A percentile compares a stretch with the other conserved stretches of the same genome.
These are phyloP conservation scores for Callithrix jacchus DNA, from an alignment of 2,113 vertebrate species.

Conservation along the genomic window DNA sequence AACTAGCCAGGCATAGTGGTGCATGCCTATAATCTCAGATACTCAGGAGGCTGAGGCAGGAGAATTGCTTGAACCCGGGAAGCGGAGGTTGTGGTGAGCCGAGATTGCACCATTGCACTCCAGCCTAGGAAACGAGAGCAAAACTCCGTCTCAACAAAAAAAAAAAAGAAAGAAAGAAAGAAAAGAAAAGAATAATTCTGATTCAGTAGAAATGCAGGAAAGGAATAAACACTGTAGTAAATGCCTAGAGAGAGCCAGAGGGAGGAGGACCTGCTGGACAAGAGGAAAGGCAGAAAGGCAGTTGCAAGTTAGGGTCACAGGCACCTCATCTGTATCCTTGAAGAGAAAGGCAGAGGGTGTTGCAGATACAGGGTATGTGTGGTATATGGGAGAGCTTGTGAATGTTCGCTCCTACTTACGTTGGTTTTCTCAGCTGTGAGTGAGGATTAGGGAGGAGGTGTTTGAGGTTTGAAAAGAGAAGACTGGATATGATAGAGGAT, in stretches of 20 bases:
- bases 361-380: fast-evolving
- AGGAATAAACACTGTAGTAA: neutral
- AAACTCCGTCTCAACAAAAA: too few relatives aligned
- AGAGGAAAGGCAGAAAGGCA: too few relatives aligned
- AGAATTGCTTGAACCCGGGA: too few relatives aligned
- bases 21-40: too few relatives aligned
- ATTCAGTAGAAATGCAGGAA: neutral
- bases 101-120: too few relatives aligned
- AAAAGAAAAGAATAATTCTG: too few relatives aligned
- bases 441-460: neutral
- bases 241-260: neutral
- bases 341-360: neutral
- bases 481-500: neutral
- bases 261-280: neutral
- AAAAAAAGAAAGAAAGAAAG: too few relatives aligned
- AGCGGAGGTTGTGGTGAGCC: too few relatives aligned
- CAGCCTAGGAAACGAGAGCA: too few relatives aligned
- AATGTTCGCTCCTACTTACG: neutral
- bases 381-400: neutral
- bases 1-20: too few relatives aligned
- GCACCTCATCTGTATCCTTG: neutral
- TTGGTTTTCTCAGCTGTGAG: neutral
- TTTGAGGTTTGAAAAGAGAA: neutral
- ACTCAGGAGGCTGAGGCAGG: too few relatives aligned
- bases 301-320: neutral